Conservation (phyloP, 92 coral and sea anemone species). For the Heliopora coerulea region DNA sequence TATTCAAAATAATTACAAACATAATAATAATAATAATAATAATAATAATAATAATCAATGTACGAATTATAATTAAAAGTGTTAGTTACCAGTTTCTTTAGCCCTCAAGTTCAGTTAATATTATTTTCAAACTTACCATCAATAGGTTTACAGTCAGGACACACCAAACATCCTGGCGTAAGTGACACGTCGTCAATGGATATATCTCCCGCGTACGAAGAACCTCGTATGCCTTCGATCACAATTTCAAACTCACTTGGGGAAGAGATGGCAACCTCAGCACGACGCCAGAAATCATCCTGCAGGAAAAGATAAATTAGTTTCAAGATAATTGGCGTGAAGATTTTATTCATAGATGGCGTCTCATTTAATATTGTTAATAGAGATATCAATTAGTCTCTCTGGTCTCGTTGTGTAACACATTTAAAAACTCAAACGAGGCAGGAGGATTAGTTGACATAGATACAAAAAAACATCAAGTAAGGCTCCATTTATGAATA, state of each 20-base stretch:
- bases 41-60: slow-evolving; percentile 1
- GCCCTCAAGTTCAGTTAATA: not conserved
- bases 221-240: slow-evolving; percentile 86
- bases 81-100: not conserved
- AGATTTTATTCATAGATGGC: no score
- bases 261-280: slow-evolving; percentile 58
- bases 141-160: slow-evolving; percentile 31
- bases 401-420: no score
- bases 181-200: slow-evolving; percentile 91
- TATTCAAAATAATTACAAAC: not conserved
- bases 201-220: slow-evolving; percentile 87
- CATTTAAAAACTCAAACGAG: no score
- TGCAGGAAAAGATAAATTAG: not conserved
- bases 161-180: slow-evolving; percentile 77
- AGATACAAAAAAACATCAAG: no score
- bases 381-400: no score
- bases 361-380: no score
- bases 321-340: no score
- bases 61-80: slow-evolving; percentile 5
- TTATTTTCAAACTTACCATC: slow-evolving; percentile 13
- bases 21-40: slow-evolving; percentile 1
- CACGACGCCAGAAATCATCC: slow-evolving; percentile 94
- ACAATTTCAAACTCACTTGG: slow-evolving; percentile 83
- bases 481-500: no score
- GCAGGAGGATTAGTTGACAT: no score